Base-by-base conservation (phyloP, 1,140 invertebrate species). In the Anagrus nilaparvatae region DNA sequence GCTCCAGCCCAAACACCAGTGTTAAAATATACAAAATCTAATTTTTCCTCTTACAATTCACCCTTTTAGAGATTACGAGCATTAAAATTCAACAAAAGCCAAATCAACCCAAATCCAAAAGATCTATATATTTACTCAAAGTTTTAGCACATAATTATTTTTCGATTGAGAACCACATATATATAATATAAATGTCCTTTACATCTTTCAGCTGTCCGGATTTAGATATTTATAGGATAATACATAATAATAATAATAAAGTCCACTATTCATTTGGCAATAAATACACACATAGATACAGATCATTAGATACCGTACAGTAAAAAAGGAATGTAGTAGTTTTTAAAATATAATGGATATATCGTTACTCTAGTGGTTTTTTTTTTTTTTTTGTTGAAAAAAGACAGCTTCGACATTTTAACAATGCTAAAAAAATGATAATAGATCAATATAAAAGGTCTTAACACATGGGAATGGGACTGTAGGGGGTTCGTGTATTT, bases 201-300 rank as follows among this genome's bases (percentile, higher is more conserved):
- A 17, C 28, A 13, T 33, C 35, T 40, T 53, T 57, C 66, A 69
- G 65, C 65, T 69, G 66, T 66, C 58, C 54, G 65, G 66, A 69
- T 67, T 67, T 65, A 67, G 66, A 67, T 67, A 65, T 69, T 64
- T 65, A n/a, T n/a, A 64, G 65, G 65, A 67, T 67, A 67, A 69
- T 65, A 61, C 63, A 65, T 66, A 57, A 56, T 27, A 20, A 46
- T 46, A 58, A 52, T 46, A 53, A 55, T 47, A 50, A 34, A n/a
- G n/a, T n/a, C 16, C 6, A 5, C 12, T 30, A 30, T 13, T 5
- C 16, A 30, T 30, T n/a, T n/a, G 21, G 13, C 20, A 6, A 14
- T 13, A 14, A 16, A 14, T 25, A 14, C 12, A 14, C 25, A 16
- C 13, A 33, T 34, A 47, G 38, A 27, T 13, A 23, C 32, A 17